A percentile compares a stretch with the other conserved stretches of the same genome.
Evolutionary conservation across 2,888 invertebrate species (phyloP).

Genomic region (Xestia rhomboidea): DNA sequence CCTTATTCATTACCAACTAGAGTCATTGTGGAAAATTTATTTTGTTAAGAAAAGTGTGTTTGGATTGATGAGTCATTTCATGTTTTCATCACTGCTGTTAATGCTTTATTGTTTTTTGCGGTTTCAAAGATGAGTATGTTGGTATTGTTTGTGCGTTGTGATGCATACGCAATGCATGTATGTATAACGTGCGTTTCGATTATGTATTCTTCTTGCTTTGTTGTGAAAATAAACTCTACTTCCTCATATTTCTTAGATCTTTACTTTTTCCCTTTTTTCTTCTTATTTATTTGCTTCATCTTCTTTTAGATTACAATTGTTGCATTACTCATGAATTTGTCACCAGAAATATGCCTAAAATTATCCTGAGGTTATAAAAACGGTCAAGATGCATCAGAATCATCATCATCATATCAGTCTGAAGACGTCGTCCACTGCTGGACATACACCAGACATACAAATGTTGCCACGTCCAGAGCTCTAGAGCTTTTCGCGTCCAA

Average conservation of each 20-base stretch:
- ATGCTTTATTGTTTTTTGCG: constrained; percentile 14
- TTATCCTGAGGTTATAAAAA: no score
- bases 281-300: background rate
- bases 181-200: no score
- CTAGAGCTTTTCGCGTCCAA: no score
- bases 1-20: constrained; percentile 34
- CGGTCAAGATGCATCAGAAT: no score
- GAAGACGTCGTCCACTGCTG: no score
- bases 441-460: no score
- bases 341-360: no score
- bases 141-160: constrained; percentile 20
- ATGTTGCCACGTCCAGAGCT: no score
- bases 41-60: constrained; percentile 26
- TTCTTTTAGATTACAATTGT: no score
- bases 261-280: background rate
- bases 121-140: background rate
- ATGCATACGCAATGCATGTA: no score
- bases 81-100: background rate
- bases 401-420: background rate
- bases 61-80: constrained; percentile 41
- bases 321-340: no score
- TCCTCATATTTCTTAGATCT: background rate
- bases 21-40: constrained; percentile 55
- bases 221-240: background rate
- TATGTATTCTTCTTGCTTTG: background rate